Conservation (phyloP, 2,113 vertebrate species). For the Myanophis thanlyinensis region DNA sequence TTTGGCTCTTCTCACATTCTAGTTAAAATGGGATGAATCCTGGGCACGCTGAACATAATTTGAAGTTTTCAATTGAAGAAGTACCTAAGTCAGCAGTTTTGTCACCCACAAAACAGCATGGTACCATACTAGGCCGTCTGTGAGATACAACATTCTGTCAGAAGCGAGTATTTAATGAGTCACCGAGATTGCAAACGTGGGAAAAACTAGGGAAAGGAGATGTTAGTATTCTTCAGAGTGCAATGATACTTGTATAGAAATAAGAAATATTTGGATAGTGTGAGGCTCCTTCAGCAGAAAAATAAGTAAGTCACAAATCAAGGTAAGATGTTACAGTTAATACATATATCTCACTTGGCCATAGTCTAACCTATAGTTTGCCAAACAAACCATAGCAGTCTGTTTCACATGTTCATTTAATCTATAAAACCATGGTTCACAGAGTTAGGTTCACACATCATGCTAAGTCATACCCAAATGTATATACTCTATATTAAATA, state of each 20-base stretch:
- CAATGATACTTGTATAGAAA: conserved; percentile 17
- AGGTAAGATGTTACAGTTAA: not conserved
- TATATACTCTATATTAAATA: not conserved
- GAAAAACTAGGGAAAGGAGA: not conserved
- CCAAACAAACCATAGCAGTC: not conserved
- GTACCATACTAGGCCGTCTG: not conserved
- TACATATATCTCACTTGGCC: not conserved
- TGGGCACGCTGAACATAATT: not conserved
- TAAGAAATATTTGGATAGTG: not conserved
- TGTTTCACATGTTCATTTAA: not conserved
- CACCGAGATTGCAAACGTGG: conserved; percentile 1
- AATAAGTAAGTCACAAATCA: not conserved
- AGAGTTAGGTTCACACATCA: not conserved
- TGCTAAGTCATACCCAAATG: not conserved
- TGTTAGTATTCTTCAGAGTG: not conserved
- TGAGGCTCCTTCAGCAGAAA: not conserved
- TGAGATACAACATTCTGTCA: not conserved
- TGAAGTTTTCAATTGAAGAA: not conserved
- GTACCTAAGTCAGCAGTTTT: not conserved
- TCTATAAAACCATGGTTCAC: not conserved
- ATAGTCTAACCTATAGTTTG: not conserved
- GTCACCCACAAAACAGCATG: not conserved
- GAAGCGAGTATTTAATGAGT: conserved; percentile 9
- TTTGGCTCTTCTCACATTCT: not conserved
- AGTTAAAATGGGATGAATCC: conserved; percentile 13